Percentiles rank a stretch among this genome's conserved stretches.
Conservation (phyloP, 23 tunicate genomes). For the Ciona savignyi region DNA sequence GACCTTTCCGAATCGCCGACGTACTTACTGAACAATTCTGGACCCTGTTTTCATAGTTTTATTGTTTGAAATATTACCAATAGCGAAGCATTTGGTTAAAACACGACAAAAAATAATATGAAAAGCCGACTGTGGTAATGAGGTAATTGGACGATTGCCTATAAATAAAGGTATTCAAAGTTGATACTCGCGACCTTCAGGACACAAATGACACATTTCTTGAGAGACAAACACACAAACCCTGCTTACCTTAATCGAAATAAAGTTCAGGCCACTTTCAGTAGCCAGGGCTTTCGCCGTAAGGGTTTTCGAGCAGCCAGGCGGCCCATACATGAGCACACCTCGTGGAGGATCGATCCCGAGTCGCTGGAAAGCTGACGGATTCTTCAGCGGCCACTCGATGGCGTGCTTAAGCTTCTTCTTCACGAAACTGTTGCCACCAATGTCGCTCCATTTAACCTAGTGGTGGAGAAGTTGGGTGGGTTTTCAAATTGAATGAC, state of each 20-base stretch:
- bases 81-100: background rate
- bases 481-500: too few species aligned
- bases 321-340: conserved; percentile 94
- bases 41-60: too few species aligned
- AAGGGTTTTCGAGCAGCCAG: conserved; percentile 97
- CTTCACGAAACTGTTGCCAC: conserved; percentile 61
- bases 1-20: conserved; percentile 96
- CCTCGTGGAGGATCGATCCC: conserved; percentile 94
- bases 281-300: conserved; percentile 98
- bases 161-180: too few species aligned
- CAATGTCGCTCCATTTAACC: conserved; percentile 85
- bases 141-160: too few species aligned
- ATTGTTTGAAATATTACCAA: background rate
- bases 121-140: too few species aligned
- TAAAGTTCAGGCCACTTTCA: conserved; percentile 89
- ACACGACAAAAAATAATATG: too few species aligned
- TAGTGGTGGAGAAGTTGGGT: too few species aligned
- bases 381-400: conserved; percentile 94
- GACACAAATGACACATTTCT: too few species aligned
- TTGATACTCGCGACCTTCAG: too few species aligned
- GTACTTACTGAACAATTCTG: conserved; percentile 90
- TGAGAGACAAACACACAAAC: background rate
- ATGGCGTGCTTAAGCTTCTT: conserved; percentile 69
- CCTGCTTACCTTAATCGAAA: conserved; percentile 65
- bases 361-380: conserved; percentile 53